phyloP scores from a whole-genome alignment of 2,113 vertebrate species.

The Colaptes auratus region DNA sequence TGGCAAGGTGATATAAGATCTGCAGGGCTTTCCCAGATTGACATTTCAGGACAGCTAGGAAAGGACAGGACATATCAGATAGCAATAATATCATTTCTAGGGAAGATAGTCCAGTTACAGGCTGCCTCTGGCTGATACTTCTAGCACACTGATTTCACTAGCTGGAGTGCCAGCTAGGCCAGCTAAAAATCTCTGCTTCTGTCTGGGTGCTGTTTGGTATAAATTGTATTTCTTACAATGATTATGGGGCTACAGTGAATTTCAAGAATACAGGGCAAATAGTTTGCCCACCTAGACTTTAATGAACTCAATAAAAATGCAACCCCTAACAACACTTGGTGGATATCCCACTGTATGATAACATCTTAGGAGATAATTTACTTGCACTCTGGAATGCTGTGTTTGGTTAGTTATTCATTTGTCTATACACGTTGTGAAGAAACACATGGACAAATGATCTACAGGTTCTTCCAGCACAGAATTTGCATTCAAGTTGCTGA shows the following conservation, averaged over 20 bases:
- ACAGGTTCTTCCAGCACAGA: background rate
- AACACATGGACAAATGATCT: background rate
- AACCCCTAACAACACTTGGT: background rate
- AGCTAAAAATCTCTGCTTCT: background rate
- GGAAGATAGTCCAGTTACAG: background rate
- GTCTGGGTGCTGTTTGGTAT: background rate
- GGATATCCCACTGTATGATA: background rate
- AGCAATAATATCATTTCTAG: background rate
- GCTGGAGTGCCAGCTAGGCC: background rate
- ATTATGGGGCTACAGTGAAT: background rate
- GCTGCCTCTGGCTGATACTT: background rate
- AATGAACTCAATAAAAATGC: background rate
- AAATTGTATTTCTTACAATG: background rate
- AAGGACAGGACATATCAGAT: background rate
- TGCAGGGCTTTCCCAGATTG: background rate
- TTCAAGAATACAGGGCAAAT: background rate
- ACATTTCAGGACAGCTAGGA: background rate
- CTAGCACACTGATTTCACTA: background rate
- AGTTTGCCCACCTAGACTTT: background rate
- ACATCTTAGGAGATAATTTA: background rate
- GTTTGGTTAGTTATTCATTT: background rate
- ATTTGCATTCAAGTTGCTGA: background rate
- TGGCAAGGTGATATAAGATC: background rate
- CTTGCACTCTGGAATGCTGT: background rate
- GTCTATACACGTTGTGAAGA: background rate